phyloP scores from a whole-genome alignment of 2,797 vertebrate species.

The Halcyon leucocephala region DNA sequence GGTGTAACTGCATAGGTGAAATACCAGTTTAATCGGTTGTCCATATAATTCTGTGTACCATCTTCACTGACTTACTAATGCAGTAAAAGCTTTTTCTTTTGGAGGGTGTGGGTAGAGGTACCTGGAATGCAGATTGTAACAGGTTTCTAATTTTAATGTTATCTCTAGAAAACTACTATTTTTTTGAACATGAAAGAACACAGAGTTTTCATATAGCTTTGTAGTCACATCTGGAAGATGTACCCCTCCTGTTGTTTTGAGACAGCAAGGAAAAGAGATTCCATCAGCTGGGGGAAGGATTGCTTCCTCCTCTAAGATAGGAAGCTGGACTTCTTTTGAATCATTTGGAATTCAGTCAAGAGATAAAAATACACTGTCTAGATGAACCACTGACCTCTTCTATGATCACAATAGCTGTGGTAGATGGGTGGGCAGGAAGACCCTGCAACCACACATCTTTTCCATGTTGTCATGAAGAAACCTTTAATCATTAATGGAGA shows the following conservation, averaged over 20 bases:
- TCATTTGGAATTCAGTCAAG: not conserved
- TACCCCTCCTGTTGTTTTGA: not conserved
- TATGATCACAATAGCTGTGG: not conserved
- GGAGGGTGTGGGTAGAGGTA: not conserved
- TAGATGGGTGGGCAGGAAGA: not conserved
- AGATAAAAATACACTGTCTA: not conserved
- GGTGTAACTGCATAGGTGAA: not conserved
- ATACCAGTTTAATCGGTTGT: not conserved
- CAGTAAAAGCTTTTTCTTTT: not conserved
- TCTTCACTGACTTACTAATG: not conserved
- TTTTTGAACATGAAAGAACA: not conserved
- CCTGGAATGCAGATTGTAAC: not conserved
- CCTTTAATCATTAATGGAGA: not conserved
- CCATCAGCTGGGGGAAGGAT: not conserved
- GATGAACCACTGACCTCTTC: not conserved
- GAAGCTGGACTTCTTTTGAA: not conserved
- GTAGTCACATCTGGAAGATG: not conserved
- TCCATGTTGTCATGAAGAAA: not conserved
- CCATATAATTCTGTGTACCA: not conserved
- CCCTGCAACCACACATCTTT: not conserved
- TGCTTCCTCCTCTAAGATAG: not conserved
- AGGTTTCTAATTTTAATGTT: not conserved
- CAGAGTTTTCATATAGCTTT: not conserved
- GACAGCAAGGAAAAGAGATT: not conserved
- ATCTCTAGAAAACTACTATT: not conserved